phyloP scores from a whole-genome alignment of 2,797 vertebrate genomes.

The Petrocephalus sullivani region DNA sequence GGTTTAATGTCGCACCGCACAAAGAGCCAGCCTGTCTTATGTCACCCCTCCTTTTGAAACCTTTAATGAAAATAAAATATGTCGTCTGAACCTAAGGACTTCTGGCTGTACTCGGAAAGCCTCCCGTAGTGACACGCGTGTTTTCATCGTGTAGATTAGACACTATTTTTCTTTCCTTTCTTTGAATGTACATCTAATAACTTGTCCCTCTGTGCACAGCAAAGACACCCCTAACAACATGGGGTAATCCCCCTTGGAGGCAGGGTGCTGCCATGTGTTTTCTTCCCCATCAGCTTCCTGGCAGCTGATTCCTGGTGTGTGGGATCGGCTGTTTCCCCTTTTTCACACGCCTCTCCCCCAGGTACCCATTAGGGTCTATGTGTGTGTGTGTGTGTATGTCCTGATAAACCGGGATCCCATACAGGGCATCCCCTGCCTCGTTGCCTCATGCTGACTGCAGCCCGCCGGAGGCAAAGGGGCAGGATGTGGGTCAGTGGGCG shows the following conservation, averaged over 20 bases:
- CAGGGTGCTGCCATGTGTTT: not conserved
- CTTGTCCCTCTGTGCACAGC: not conserved
- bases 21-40: not conserved
- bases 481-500: too few species aligned
- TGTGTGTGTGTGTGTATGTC: too few species aligned
- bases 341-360: not conserved
- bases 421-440: too few species aligned
- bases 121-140: not conserved
- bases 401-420: too few species aligned
- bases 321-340: not conserved
- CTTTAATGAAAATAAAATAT: constrained; percentile 5
- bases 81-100: not conserved
- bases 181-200: not conserved
- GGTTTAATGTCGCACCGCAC: not conserved
- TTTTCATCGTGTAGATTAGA: not conserved
- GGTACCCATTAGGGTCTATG: too few species aligned
- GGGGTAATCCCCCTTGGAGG: not conserved
- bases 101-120: not conserved
- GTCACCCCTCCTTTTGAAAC: not conserved
- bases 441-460: too few species aligned
- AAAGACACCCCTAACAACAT: not conserved
- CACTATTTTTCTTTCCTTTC: not conserved
- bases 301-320: not conserved
- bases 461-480: too few species aligned
- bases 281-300: not conserved